Base-by-base conservation (phyloP, 1,140 invertebrate genomes). In the Drosophila aff. region DNA sequence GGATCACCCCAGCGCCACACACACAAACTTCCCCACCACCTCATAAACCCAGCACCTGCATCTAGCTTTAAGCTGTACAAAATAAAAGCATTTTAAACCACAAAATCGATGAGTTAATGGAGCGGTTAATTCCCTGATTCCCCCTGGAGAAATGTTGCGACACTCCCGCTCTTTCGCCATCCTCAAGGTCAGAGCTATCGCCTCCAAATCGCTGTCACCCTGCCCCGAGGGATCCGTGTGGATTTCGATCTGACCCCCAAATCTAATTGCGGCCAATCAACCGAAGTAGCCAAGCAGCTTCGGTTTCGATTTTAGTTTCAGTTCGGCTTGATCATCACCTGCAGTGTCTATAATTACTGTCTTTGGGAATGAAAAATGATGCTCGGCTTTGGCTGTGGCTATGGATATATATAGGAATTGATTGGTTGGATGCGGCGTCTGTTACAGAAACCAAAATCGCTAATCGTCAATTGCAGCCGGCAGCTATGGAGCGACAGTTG, bases 401-500 rank as follows among this genome's bases (percentile, higher is more conserved):
- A 23, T 23, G 49, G 49, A 46, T 71, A 71, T 47, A 60, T 43
- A 31, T 44, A 65, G 52, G 18, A 18, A 59, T 41, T 13, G 61
- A 76, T 55, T 26, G 41, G 40, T 28, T 59, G 23, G 43, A 58
- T 43, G 40, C 40, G 61, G 57, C 47, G 57, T 80, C 63, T 67
- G 49, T 87, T 77, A 65, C 76, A 89, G 66, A 72, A 62, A 57
- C 59, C 28, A 55, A 67, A 81, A 46, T 72, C 43, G 60, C 60
- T 89, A 90, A 90, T 90, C 66, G 81, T 66, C 77, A 80, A 75
- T 74, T 89, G 68, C 69, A 75, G 73, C 77, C 84, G 36, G 38
- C 62, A 64, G 80, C 84, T 44, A 49, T 61, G 33, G 57, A 49
- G 36, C 79, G 52, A 52, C 60, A 63, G 67, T 47, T 84, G 81